Conservation (phyloP, 2,113 vertebrate genomes). For the Misgurnus mizolepis region DNA sequence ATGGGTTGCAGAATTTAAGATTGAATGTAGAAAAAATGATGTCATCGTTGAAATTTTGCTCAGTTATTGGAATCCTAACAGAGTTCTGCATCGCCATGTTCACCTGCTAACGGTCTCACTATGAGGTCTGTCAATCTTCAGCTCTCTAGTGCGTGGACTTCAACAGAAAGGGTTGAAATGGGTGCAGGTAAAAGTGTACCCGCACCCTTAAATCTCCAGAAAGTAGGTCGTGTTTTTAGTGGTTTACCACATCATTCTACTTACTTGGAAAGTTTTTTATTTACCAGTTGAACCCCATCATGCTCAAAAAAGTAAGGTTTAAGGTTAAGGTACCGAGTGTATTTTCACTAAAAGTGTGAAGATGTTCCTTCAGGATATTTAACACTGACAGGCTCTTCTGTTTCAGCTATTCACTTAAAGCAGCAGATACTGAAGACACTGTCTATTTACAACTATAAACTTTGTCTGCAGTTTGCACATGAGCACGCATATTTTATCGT, state of each 20-base stretch:
- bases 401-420: no score
- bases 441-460: no score
- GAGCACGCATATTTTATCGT: no score
- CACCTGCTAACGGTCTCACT: background rate
- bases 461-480: no score
- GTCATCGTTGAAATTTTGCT: conserved; percentile 2
- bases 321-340: no score
- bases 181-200: background rate
- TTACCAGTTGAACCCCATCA: no score
- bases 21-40: conserved; percentile 20
- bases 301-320: no score
- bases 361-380: no score
- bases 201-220: background rate
- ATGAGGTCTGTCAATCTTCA: background rate
- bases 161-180: background rate
- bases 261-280: no score
- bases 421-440: no score
- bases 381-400: no score
- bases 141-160: background rate
- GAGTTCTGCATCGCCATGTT: background rate
- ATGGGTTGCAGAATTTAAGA: conserved; percentile 9
- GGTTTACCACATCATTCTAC: background rate
- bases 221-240: background rate
- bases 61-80: background rate
- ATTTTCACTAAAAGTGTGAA: no score